Base-by-base conservation (phyloP, 1,140 invertebrate species). In the Drosophila lowei region DNA sequence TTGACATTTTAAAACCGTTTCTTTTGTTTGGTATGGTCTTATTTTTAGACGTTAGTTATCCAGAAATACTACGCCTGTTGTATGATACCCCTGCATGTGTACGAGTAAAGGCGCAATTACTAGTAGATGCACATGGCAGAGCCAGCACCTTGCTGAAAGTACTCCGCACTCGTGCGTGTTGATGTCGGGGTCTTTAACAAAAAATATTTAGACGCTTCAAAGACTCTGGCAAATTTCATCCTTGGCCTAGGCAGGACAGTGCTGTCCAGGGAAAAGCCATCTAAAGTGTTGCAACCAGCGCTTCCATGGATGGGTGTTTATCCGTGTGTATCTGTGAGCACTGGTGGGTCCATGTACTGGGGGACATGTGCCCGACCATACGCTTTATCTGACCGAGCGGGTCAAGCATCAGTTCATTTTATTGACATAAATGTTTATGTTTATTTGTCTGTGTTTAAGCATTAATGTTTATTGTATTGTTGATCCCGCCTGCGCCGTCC, bases 391-490 rank as follows among this genome's bases (percentile, higher is more conserved):
- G 73, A 73, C 77, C 80, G 55, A 62, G 21, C 81, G 68, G 77
- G 80, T 85, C 80, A 85, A 86, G 80, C 80, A 77, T 85, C 81
- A 86, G 80, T 86, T 85, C 77, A 86, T 85, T 80, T 77, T 86
- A 85, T 85, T 85, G 81, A 86, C 81, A 85, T 86, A 80, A 85
- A 86, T 80, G 80, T 85, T 85, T 85, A 85, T 85, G 81, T 85
- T 85, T 85, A 86, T 86, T 86, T 80, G 80, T 86, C 80, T 85
- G 77, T 70, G 77, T 64, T 85, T 64, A 80, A 85, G 67, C 81
- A 73, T 86, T 85, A 86, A 77, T 77, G 80, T 86, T 86, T 70
- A 86, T 86, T 61, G 72, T 86, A 68, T 70, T 79, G 57, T 80
- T 62, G 67, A 72, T 72, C 67, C 57, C 53, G 54, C 47, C 61